These are phyloP conservation scores for Tokudaia muenninki DNA, from an alignment of 2,797 vertebrate genomes.

Conservation along the genomic window DNA sequence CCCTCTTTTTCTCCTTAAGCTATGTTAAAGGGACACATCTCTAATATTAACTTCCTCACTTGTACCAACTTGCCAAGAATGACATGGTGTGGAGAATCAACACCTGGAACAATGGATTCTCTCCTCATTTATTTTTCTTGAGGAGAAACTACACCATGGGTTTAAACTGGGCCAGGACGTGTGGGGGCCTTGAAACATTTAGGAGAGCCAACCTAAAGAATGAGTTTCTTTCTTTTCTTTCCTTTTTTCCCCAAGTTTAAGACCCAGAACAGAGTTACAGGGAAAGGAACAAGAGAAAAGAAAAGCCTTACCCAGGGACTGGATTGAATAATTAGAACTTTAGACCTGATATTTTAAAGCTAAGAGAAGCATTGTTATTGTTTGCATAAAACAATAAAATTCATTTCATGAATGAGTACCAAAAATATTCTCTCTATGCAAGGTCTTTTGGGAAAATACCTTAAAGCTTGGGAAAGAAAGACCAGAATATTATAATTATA, in stretches of 20 bases:
- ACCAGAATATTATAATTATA: conserved; percentile 47
- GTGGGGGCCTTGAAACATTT: conserved; percentile 80
- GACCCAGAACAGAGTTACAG: conserved; percentile 76
- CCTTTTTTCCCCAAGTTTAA: conserved; percentile 68
- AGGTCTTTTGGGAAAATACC: neutral
- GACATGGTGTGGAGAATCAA: conserved; percentile 69
- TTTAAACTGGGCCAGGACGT: conserved; percentile 76
- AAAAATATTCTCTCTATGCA: conserved; percentile 7
- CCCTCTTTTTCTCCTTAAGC: conserved; percentile 82
- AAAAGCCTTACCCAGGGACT: conserved; percentile 70
- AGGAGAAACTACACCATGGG: conserved; percentile 74
- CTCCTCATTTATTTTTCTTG: conserved; percentile 75
- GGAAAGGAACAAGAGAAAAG: conserved; percentile 53
- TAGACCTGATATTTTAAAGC: conserved; percentile 20
- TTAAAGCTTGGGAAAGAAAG: conserved; percentile 51
- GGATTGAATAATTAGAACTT: conserved; percentile 64
- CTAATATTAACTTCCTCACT: conserved; percentile 76
- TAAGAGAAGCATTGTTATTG: conserved; percentile 22
- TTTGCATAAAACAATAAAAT: conserved; percentile 38
- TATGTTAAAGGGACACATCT: conserved; percentile 78
- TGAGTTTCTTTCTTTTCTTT: conserved; percentile 70
- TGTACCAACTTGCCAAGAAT: conserved; percentile 61
- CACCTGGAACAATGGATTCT: conserved; percentile 59
- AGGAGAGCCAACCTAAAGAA: conserved; percentile 81
- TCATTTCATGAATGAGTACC: neutral